Evolutionary conservation across 2,888 invertebrate genomes (phyloP).

Genomic region (Meteorus colon): DNA sequence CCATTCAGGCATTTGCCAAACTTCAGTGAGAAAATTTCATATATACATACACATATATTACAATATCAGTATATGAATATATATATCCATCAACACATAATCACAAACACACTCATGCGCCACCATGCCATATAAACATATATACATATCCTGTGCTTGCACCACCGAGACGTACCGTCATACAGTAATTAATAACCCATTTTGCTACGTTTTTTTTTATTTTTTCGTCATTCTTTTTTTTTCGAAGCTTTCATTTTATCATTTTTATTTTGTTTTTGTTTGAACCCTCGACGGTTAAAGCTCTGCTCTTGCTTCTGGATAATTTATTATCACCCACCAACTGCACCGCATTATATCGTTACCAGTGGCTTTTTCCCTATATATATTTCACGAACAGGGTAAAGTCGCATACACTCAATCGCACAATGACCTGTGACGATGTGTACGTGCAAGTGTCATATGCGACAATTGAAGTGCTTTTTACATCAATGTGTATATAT

Average conservation of each 20-base stretch:
- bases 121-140: neutral
- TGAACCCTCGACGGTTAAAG: constrained; percentile 49
- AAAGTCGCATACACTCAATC: neutral
- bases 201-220: constrained; percentile 56
- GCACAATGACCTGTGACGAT: neutral
- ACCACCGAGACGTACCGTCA: constrained; percentile 46
- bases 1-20: constrained; percentile 10
- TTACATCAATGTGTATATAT: neutral
- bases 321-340: constrained; percentile 64
- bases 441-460: neutral
- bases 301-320: constrained; percentile 53
- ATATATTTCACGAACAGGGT: constrained; percentile 23
- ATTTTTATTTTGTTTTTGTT: constrained; percentile 32
- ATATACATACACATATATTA: neutral
- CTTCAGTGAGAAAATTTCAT: constrained; percentile 29
- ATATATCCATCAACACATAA: neutral
- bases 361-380: constrained; percentile 46
- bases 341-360: constrained; percentile 58
- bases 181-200: constrained; percentile 69
- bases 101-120: neutral
- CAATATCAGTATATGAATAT: neutral
- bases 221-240: neutral
- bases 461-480: neutral
- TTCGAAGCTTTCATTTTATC: neutral
- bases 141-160: neutral